Conservation (phyloP, 2,888 invertebrate species). For the Thera britannica region DNA sequence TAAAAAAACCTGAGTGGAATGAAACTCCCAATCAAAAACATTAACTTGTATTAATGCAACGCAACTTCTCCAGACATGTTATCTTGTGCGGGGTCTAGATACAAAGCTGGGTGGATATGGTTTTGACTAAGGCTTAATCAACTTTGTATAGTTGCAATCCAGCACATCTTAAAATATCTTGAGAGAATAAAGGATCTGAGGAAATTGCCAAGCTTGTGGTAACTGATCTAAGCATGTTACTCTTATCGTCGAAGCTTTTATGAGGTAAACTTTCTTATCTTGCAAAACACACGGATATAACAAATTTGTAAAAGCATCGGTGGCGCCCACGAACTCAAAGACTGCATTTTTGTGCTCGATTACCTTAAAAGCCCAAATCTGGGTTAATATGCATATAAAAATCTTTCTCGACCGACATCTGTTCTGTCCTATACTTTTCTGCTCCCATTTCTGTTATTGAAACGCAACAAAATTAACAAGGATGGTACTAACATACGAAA, state of each 20-base stretch:
- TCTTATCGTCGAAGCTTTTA: background rate
- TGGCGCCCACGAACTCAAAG: conserved; percentile 13
- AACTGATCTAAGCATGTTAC: background rate
- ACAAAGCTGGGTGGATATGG: too few relatives aligned
- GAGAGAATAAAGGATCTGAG: too few relatives aligned
- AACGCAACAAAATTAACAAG: conserved; percentile 41
- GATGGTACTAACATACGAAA: conserved; percentile 55
- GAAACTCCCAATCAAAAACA: too few relatives aligned
- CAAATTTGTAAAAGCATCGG: background rate
- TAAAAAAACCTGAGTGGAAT: too few relatives aligned
- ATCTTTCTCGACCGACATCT: conserved; percentile 32
- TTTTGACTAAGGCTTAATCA: too few relatives aligned
- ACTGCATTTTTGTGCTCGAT: conserved; percentile 33
- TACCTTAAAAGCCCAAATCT: conserved; percentile 33
- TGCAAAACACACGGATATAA: conserved; percentile 12
- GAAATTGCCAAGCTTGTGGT: too few relatives aligned
- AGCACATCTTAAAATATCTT: too few relatives aligned
- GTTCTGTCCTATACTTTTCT: conserved; percentile 28
- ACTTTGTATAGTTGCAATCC: too few relatives aligned
- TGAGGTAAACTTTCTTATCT: conserved; percentile 3
- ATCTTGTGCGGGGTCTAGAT: too few relatives aligned
- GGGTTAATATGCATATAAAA: conserved; percentile 38
- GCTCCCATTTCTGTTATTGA: conserved; percentile 24
- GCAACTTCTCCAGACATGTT: too few relatives aligned
- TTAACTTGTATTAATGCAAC: too few relatives aligned